These are phyloP conservation scores for Heliconius nattereri DNA, from an alignment of 1,140 invertebrate genomes.

Conservation along the genomic window DNA sequence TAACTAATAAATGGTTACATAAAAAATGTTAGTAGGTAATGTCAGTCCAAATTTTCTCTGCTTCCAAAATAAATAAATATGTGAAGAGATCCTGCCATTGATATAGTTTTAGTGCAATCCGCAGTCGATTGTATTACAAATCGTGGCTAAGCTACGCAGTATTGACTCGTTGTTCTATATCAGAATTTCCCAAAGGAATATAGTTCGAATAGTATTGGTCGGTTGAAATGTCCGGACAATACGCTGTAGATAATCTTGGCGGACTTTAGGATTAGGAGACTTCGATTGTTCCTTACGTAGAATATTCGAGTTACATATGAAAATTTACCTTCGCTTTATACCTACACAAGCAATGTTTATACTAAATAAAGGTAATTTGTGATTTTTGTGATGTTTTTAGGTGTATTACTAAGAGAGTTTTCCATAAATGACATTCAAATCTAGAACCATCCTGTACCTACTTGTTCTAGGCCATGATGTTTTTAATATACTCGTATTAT, in stretches of 20 bases:
- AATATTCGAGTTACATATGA: neutral
- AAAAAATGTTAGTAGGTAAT: no score
- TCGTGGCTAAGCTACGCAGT: conserved; percentile 21
- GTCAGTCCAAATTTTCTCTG: no score
- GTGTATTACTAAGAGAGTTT: no score
- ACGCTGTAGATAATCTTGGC: neutral
- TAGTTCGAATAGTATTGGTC: neutral
- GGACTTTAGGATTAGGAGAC: conserved; percentile 8
- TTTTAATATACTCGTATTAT: no score
- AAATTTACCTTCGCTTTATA: neutral
- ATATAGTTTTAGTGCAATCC: neutral
- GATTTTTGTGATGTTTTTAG: no score
- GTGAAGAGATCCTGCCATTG: neutral
- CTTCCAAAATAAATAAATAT: neutral
- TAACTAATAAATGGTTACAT: no score
- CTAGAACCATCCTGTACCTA: no score
- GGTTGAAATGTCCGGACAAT: conserved; percentile 5
- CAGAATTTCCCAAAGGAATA: conserved; percentile 31
- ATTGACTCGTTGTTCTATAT: conserved; percentile 27
- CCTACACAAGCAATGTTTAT: no score
- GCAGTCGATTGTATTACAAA: neutral
- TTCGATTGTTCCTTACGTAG: neutral
- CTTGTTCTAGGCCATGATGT: no score
- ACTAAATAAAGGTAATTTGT: no score
- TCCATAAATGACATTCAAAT: no score